A percentile compares a stretch with the other conserved stretches of the same genome.
Evolutionary conservation across 2,888 invertebrate genomes (phyloP).

Genomic region (Apocheima hispidaria): DNA sequence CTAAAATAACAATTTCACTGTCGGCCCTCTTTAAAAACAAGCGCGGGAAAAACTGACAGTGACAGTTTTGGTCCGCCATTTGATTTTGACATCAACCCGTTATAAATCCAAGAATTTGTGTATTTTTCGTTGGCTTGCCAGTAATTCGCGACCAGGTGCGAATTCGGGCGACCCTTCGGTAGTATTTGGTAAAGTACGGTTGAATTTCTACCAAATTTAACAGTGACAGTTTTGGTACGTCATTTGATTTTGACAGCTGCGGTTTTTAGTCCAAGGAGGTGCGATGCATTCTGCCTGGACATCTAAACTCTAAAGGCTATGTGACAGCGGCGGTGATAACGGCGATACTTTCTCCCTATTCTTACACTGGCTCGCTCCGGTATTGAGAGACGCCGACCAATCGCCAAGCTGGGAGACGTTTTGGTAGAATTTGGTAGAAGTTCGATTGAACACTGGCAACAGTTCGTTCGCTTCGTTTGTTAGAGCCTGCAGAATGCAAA

Average conservation of each 20-base stretch:
- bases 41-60: slow-evolving; percentile 14
- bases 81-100: not conserved
- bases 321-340: slow-evolving; percentile 58
- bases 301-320: slow-evolving; percentile 54
- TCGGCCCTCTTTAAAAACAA: slow-evolving; percentile 2
- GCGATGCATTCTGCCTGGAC: not conserved
- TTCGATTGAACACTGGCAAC: slow-evolving; percentile 98
- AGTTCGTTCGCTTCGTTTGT: slow-evolving; percentile 99
- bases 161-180: slow-evolving; percentile 92
- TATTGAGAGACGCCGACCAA: slow-evolving; percentile 89
- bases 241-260: not conserved
- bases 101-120: not conserved
- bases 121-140: slow-evolving; percentile 55
- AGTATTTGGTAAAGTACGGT: slow-evolving; percentile 97
- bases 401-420: slow-evolving; percentile 93
- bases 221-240: slow-evolving; percentile 8
- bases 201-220: too few species aligned
- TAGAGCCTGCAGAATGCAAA: slow-evolving; percentile 88
- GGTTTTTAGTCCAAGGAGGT: not conserved
- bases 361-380: slow-evolving; percentile 56
- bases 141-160: slow-evolving; percentile 94
- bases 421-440: slow-evolving; percentile 95
- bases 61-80: slow-evolving; percentile 1
- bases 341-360: slow-evolving; percentile 67
- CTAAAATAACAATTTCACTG: not conserved